Base-by-base conservation (phyloP, 2,888 invertebrate genomes). In the Nomada goodeniana region DNA sequence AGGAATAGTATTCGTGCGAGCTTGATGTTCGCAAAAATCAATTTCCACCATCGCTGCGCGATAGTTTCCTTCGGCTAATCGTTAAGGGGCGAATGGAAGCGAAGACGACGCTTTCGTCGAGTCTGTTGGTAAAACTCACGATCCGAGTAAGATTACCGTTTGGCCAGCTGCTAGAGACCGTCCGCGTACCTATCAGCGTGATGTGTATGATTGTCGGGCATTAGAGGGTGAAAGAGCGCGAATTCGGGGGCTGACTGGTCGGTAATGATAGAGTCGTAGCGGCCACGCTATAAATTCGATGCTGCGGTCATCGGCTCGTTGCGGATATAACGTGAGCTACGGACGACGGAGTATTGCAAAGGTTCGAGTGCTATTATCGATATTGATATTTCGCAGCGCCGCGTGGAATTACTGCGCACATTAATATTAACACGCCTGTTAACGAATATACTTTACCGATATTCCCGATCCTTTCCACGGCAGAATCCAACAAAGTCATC, bases 361-460 rank as follows among this genome's bases (percentile, higher is more conserved):
- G 83, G 79, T 79, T 65, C 79, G 47, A 20, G 11, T 11, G 50
- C 26, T 44, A 61, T 68, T 71, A 67, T 69, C 71, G 50, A 64
- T 74, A 79, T 83, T 72, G 83, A 74, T 65, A 83, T 65, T 67
- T 65, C 52, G 23, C 50, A 23, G 69, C 18, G 67, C 64, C 69
- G 52, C 26, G 23, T 44, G 47, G 63, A 72, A 74, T 83, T 72
- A 68, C 23, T 18, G 36, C 26, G 2, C n/a, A 53, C 29, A 59
- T 82, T 72, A 83, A 83, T 83, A 83, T 82, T 71, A 78, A 75
- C 59, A 23, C 2, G 11, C 11, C 63, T 65, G 78, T 82, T 79
- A 82, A 75, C 53, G 67, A 65, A 68, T 68, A 82, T 64, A 63
- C 29, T 44, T 44, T 18, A 36, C 13, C n/a, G 29, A 44, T 42